Evolutionary conservation across 2,113 vertebrate genomes (phyloP), one percentile per base, ranked within the genome.

Genomic region (Dipodomys stephensi): DNA sequence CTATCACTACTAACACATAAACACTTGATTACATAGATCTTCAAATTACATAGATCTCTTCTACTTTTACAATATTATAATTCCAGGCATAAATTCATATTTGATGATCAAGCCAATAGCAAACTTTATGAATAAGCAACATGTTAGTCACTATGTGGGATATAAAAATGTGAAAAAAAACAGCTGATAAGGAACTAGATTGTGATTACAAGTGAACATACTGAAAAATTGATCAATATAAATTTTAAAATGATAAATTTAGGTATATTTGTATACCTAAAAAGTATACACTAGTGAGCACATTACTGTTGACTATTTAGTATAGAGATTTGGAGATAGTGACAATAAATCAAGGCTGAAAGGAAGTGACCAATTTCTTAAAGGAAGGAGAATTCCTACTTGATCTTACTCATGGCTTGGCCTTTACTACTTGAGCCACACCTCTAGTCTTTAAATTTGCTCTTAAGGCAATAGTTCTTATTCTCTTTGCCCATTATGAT

Each of bases 111-210:
- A 83, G 9, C 1, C 64, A 81, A 39, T 1, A 72, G 28, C 8
- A 79, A 95, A 65, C 28, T 10, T 69, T 90, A 73, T 44, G 68
- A 90, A 60, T 82, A 77, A 81, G 78, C 7, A 81, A 73, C 57
- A 46, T 69, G 0, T 6, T 46, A 78, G 12, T 20, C 23, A 67
- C 5, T 78, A 81, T 19, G 27, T 64, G n/a, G 8, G 46, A 83
- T 35, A 92, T 12, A 80, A 94, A 35, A 69, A 68, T 35, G 11
- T 32, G 44, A 64, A 27, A 39, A 39, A 73, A 25, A 11, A 8
- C 60, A 88, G 27, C 1, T 78, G 27, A 64, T 53, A 62, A 81
- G 30, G 27, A 78, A 85, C 23, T 57, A 84, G 53, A 60, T 8
- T 46, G 8, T 53, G 16, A 67, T 84, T 92, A 84, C 27, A 85